Evolutionary conservation across 92 coral and sea anemone genomes (phyloP), one percentile per base, ranked within the genome.

Genomic region (Actinostola sp.): DNA sequence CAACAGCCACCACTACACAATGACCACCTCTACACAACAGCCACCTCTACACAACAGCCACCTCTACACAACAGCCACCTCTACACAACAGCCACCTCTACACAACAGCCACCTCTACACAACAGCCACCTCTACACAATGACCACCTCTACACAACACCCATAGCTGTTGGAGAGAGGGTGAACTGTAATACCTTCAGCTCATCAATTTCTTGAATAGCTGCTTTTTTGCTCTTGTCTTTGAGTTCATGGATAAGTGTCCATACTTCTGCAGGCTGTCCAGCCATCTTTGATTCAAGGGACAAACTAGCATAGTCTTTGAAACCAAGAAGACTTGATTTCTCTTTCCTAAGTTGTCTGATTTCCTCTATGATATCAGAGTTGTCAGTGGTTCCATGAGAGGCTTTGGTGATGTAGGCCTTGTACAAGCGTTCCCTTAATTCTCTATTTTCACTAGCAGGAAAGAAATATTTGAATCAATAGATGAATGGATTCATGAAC

Each of bases 231-330:
- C 92, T 90, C 51, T 76, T 88, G 44, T 73, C 66, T 19, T 76
- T 69, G 61, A 88, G 76, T 44, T 88, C 72, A 24, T 39, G 77
- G 49, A 85, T 80, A 59, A 86, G 79, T 73, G 58, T 60, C 97
- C 94, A 89, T 0, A 92, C 94, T 61, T 85, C 93, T n/a, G 70
- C 48, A 7, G 92, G 84, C 23, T 43, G 60, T 9, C 77, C 93
- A 27, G 97, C 97, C 97, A 92, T 92, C 49, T 92, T 92, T 14
- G 95, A 82, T 34, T 89, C 97, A 31, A 92, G 79, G 0, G 97
- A 92, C 57, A 89, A 51, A 1, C 73, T 68, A 3, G 95, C 95
- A 55, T 77, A 82, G 82, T 89, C 77, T 48, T 89, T 60, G 64
- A 89, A 92, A 13, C 92, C 95, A 19, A 89, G 89, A 16, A 89